Base-by-base conservation (phyloP, 1,140 invertebrate genomes). In the Magallana ariakensis region DNA sequence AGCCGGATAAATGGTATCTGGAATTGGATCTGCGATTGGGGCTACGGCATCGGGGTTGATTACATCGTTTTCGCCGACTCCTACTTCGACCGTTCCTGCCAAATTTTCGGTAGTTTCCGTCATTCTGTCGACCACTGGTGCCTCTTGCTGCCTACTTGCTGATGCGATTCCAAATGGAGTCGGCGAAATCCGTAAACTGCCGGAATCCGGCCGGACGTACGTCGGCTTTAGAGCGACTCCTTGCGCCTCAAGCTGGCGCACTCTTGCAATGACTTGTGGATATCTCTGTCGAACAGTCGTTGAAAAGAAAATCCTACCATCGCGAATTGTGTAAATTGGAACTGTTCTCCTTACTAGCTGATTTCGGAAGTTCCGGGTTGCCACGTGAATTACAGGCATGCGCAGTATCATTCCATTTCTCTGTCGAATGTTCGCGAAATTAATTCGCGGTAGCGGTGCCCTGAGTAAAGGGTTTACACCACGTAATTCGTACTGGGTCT, bases 381-480 rank as follows among this genome's bases (percentile, higher is more conserved):
- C 22, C 9, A 75, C 66, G 15, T 75, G 22, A 75, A 75, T 75
- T 9, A 75, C 66, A 11, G 66, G 66, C 66, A 75, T 75, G 22
- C 66, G 66, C 10, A 75, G 22, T 13, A 75, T 75, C 66, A 33
- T 33, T 22, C 66, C 66, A 75, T 75, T 75, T 75, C 66, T 33
- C 22, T 75, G 66, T 26, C 22, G 66, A 75, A 75, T 75, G 33
- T 75, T 75, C 66, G 33, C 33, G 66, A 75, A 75, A 26, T 75
- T 75, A 26, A 75, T 75, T 13, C 26, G 19, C 11, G 66, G 66
- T 26, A 75, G 22, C 33, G 66, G 66, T 2, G 66, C 22, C 33
- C 66, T 19, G 1, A 75, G 22, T 26, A 75, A 26, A 26, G 66
- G 66, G 10, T 75, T 70, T n/a, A 22, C 19, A 9, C 62, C 19